Evolutionary conservation across 2,113 vertebrate species (phyloP).

Genomic region (Peucedramus taeniatus): DNA sequence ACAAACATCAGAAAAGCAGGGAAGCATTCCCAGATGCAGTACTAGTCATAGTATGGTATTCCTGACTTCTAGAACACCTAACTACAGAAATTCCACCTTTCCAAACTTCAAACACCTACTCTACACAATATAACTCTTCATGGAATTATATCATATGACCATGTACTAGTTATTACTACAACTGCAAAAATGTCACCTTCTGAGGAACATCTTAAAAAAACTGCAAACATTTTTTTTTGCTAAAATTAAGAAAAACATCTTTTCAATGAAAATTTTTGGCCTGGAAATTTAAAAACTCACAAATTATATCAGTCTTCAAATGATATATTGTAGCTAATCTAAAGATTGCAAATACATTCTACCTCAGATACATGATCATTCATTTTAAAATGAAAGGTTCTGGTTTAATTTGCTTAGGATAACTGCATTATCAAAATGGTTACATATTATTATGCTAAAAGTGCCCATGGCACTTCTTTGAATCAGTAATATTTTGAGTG

Average conservation of each 20-base stretch:
- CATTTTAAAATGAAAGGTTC: neutral
- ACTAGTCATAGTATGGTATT: neutral
- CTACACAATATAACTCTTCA: neutral
- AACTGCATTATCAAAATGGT: neutral
- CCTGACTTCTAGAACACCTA: neutral
- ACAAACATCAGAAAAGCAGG: neutral
- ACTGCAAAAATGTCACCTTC: neutral
- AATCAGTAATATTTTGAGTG: neutral
- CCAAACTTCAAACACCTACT: neutral
- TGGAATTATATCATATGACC: neutral
- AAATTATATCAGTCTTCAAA: neutral
- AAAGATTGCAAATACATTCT: neutral
- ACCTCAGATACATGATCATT: neutral
- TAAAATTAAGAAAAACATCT: neutral
- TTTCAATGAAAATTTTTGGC: neutral
- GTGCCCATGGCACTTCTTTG: neutral
- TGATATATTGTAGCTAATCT: neutral
- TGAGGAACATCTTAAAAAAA: neutral
- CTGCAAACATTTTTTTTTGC: neutral
- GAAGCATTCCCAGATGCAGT: neutral
- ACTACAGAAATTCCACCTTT: neutral
- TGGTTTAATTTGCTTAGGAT: neutral
- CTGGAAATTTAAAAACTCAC: neutral
- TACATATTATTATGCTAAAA: neutral
- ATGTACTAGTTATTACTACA: neutral